Percentiles rank a stretch among this genome's conserved stretches.
Evolutionary conservation across 2,888 invertebrate species (phyloP).

Genomic region (Pachliopta kotzebuea): DNA sequence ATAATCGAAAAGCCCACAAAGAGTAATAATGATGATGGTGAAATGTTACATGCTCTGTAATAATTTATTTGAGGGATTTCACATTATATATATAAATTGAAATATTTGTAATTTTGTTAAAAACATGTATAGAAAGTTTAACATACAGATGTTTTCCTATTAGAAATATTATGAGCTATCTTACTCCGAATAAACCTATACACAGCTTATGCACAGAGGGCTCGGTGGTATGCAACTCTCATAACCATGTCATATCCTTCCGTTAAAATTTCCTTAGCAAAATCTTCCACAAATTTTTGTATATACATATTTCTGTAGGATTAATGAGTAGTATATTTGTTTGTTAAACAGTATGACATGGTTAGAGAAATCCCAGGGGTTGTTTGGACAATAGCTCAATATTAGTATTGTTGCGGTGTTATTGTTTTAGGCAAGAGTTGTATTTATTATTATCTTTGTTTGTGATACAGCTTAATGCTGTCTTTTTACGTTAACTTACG

Average conservation of each 20-base stretch:
- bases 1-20: too few relatives aligned
- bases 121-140: constrained; percentile 36
- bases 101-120: constrained; percentile 4
- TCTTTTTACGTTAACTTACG: constrained; percentile 56
- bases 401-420: constrained; percentile 55
- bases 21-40: too few relatives aligned
- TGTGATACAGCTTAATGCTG: constrained; percentile 72
- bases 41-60: constrained; percentile 5
- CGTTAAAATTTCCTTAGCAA: constrained; percentile 37
- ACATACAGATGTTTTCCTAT: constrained; percentile 43
- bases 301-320: constrained; percentile 55
- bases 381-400: constrained; percentile 77
- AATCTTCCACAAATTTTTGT: constrained; percentile 46
- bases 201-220: constrained; percentile 70
- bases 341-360: constrained; percentile 56
- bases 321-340: constrained; percentile 6
- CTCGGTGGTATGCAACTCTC: constrained; percentile 73
- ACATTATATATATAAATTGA: constrained; percentile 1
- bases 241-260: constrained; percentile 67
- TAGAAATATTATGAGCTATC: constrained; percentile 55
- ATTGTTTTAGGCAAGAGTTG: constrained; percentile 55
- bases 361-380: constrained; percentile 74
- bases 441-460: constrained; percentile 65
- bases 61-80: constrained; percentile 15
- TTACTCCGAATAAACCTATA: constrained; percentile 57